Conservation (phyloP, 2,888 invertebrate genomes). For the Microctonus brassicae region DNA sequence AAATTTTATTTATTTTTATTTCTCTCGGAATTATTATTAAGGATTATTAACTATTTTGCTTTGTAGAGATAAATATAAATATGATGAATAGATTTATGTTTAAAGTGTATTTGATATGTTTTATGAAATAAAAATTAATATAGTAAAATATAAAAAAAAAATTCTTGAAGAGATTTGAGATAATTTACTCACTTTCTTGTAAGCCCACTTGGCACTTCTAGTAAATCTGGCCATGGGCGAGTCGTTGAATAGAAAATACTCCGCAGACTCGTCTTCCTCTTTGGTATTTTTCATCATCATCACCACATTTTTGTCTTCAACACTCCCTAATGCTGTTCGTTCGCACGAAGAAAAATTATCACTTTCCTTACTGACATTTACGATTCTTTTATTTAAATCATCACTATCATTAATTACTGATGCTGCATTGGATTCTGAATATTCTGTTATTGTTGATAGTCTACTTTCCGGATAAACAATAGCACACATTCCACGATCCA, state of each 20-base stretch:
- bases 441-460: slow-evolving; percentile 59
- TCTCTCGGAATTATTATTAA: no score
- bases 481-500: slow-evolving; percentile 54
- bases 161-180: background rate
- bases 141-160: background rate
- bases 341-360: background rate
- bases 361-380: slow-evolving; percentile 19
- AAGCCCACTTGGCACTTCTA: slow-evolving; percentile 61
- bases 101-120: background rate
- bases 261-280: slow-evolving; percentile 47
- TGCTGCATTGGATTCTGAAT: slow-evolving; percentile 49
- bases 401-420: slow-evolving; percentile 36
- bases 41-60: no score
- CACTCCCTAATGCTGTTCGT: background rate
- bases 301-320: slow-evolving; percentile 20
- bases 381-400: background rate
- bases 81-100: no score
- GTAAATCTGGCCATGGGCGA: slow-evolving; percentile 60
- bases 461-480: slow-evolving; percentile 53
- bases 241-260: slow-evolving; percentile 60
- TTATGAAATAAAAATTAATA: background rate
- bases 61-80: no score
- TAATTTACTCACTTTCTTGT: slow-evolving; percentile 60
- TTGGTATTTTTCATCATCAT: slow-evolving; percentile 34
- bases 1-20: no score